These are phyloP conservation scores for Esox masquinongy DNA, from an alignment of 2,797 vertebrate species.

Conservation along the genomic window DNA sequence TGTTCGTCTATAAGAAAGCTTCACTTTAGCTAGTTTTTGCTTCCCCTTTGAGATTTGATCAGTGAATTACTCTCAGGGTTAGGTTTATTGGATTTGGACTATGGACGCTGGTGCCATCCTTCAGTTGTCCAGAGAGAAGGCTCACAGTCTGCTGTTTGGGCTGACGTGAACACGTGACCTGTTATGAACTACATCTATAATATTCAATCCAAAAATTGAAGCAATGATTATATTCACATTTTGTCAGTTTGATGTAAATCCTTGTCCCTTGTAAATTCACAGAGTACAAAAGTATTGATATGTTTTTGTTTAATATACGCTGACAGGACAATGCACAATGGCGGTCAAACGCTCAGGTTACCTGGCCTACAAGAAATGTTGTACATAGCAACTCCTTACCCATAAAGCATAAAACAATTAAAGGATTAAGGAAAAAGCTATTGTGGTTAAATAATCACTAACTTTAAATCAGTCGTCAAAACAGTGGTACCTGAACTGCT, in stretches of 20 bases:
- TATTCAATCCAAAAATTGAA: background rate
- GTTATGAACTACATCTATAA: background rate
- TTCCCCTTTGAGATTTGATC: background rate
- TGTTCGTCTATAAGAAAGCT: background rate
- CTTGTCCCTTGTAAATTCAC: no score
- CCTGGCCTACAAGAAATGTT: no score
- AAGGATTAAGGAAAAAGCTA: background rate
- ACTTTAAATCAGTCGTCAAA: background rate
- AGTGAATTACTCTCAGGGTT: background rate
- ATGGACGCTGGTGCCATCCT: conserved; percentile 36
- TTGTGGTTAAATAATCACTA: background rate
- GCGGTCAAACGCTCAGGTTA: no score
- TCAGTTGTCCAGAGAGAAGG: background rate
- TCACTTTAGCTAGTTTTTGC: background rate
- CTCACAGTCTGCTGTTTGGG: background rate
- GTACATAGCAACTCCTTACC: no score
- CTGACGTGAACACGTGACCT: background rate
- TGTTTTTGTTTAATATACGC: no score
- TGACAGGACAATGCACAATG: no score
- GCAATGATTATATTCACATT: no score
- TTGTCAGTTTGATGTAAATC: no score
- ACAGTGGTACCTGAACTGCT: background rate
- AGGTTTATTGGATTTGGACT: conserved; percentile 51
- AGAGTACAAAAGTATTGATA: no score
- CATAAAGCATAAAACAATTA: background rate